phyloP scores from a whole-genome alignment of 2,113 vertebrate species.

The Hemiscyllium ocellatum region DNA sequence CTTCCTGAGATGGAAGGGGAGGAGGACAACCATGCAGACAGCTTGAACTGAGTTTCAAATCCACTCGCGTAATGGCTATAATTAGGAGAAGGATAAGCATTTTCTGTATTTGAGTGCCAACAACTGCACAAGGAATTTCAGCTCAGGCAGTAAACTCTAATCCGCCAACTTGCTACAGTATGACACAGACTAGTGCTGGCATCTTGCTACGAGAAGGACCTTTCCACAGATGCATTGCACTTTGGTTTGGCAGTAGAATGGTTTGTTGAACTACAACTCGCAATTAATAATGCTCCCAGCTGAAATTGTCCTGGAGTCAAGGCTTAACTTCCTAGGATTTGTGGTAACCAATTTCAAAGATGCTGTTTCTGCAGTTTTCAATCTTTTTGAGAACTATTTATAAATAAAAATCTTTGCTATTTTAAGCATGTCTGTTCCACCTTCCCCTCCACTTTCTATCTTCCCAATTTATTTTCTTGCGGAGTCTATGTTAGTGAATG shows the following conservation, averaged over 20 bases:
- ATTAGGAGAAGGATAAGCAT: background rate
- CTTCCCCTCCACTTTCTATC: background rate
- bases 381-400: background rate
- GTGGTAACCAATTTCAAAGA: background rate
- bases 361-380: background rate
- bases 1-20: no score
- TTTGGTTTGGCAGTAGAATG: slow-evolving; percentile 10
- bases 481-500: background rate
- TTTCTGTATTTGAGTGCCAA: background rate
- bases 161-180: background rate
- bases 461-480: background rate
- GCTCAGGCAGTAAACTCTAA: background rate
- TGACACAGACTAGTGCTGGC: background rate
- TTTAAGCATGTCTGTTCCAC: background rate
- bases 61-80: background rate
- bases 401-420: background rate
- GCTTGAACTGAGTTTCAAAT: background rate
- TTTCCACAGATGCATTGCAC: background rate
- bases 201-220: background rate
- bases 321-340: background rate
- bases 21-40: background rate
- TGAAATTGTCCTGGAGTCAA: background rate
- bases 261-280: background rate
- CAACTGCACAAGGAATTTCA: background rate
- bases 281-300: background rate